These are phyloP conservation scores for Philaethria dido DNA, from an alignment of 2,888 invertebrate genomes.

Conservation along the genomic window DNA sequence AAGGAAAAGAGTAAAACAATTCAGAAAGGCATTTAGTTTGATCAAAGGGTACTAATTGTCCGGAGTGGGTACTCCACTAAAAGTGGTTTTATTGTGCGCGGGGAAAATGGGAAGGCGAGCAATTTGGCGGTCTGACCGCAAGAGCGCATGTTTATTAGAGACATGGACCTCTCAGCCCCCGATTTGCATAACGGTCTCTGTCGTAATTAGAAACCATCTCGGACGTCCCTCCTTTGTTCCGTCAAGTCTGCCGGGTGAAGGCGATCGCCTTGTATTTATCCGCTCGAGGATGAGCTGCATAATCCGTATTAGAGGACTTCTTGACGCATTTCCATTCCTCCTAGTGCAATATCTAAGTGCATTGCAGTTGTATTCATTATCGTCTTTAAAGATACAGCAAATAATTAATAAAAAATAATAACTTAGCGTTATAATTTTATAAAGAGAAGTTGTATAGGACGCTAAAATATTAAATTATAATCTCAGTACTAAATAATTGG, in stretches of 20 bases:
- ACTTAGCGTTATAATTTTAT: background rate
- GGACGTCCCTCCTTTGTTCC: slow-evolving; percentile 77
- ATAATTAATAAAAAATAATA: background rate
- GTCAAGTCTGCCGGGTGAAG: slow-evolving; percentile 65
- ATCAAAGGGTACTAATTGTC: slow-evolving; percentile 71
- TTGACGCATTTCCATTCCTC: slow-evolving; percentile 50
- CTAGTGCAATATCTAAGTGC: slow-evolving; percentile 47
- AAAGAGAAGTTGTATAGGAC: background rate
- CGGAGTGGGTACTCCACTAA: slow-evolving; percentile 63
- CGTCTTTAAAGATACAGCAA: slow-evolving; percentile 5
- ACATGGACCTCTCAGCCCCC: slow-evolving; percentile 72
- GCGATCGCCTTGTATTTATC: slow-evolving; percentile 76
- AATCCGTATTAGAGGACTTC: slow-evolving; percentile 65
- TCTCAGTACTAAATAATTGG: background rate
- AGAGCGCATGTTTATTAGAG: slow-evolving; percentile 82
- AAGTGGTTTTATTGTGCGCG: slow-evolving; percentile 69
- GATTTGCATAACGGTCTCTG: slow-evolving; percentile 82
- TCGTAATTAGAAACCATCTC: slow-evolving; percentile 84
- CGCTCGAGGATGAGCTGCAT: slow-evolving; percentile 63
- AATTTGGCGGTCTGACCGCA: slow-evolving; percentile 79
- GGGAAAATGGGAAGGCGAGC: slow-evolving; percentile 65
- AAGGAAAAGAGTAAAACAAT: slow-evolving; percentile 46
- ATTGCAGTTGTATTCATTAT: slow-evolving; percentile 38
- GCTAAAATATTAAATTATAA: too few species aligned
- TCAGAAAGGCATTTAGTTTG: slow-evolving; percentile 49